Percentiles rank a stretch among this genome's conserved stretches.
These are phyloP conservation scores for Microctonus brassicae DNA, from an alignment of 2,888 invertebrate species.

Conservation along the genomic window DNA sequence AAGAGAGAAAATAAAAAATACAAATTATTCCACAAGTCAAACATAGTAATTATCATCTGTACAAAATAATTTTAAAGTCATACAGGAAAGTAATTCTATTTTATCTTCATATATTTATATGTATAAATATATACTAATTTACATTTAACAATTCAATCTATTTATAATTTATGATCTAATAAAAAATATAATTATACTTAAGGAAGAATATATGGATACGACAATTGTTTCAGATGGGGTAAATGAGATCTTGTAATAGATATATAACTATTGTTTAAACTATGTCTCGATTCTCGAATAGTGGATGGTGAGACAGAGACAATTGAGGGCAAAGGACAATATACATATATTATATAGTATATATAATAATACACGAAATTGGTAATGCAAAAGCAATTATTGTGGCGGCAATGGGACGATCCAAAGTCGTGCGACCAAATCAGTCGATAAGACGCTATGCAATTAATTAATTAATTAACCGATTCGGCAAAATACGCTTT, in stretches of 20 bases:
- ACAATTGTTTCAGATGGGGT: not conserved
- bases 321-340: slow-evolving; percentile 21
- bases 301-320: slow-evolving; percentile 8
- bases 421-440: slow-evolving; percentile 48
- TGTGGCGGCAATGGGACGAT: slow-evolving; percentile 42
- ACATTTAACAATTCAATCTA: not conserved
- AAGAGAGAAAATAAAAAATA: too few relatives aligned
- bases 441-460: slow-evolving; percentile 48
- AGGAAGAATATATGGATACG: not conserved
- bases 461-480: slow-evolving; percentile 52
- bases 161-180: not conserved
- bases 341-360: too few relatives aligned
- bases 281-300: not conserved
- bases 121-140: not conserved
- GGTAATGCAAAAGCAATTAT: slow-evolving; percentile 44
- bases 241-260: not conserved
- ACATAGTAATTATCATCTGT: not conserved
- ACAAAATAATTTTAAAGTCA: not conserved
- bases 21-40: not conserved
- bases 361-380: slow-evolving; percentile 37
- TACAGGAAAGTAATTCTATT: not conserved
- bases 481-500: slow-evolving; percentile 44
- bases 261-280: not conserved
- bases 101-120: not conserved
- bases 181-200: not conserved